Conservation (phyloP, 2,113 vertebrate species). For the Amazona vittata region DNA sequence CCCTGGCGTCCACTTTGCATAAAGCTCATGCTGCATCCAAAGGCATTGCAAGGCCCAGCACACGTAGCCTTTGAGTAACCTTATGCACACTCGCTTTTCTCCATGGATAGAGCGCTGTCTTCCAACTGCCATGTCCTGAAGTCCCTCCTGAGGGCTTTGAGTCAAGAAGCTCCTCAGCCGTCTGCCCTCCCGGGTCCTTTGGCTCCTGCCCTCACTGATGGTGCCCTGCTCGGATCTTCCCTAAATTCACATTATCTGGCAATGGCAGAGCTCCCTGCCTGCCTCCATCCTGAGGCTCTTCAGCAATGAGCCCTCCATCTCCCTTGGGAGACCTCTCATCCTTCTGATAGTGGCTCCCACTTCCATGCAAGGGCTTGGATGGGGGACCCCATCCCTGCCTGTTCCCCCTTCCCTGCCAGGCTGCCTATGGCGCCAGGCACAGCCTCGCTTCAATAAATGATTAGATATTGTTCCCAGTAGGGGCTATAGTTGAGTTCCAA, state of each 20-base stretch:
- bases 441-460: conserved; percentile 13
- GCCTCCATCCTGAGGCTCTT: not conserved
- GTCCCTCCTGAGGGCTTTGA: not conserved
- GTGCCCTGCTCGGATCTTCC: not conserved
- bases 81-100: not conserved
- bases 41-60: not conserved
- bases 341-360: fast-evolving
- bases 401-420: not conserved
- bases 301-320: not conserved
- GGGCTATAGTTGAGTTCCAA: conserved; percentile 52
- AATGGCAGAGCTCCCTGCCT: not conserved
- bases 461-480: conserved; percentile 47
- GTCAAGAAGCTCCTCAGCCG: not conserved
- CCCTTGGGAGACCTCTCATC: not conserved
- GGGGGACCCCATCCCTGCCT: not conserved
- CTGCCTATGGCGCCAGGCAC: not conserved
- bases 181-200: not conserved
- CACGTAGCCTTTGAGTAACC: not conserved
- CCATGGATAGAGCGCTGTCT: not conserved
- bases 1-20: not conserved
- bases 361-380: fast-evolving
- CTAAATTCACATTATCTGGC: not conserved
- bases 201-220: not conserved
- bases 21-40: not conserved
- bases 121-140: not conserved